Percentiles rank a stretch among this genome's conserved stretches.
phyloP scores from a whole-genome alignment of 2,797 vertebrate species.

The Mionectes olivaceus region DNA sequence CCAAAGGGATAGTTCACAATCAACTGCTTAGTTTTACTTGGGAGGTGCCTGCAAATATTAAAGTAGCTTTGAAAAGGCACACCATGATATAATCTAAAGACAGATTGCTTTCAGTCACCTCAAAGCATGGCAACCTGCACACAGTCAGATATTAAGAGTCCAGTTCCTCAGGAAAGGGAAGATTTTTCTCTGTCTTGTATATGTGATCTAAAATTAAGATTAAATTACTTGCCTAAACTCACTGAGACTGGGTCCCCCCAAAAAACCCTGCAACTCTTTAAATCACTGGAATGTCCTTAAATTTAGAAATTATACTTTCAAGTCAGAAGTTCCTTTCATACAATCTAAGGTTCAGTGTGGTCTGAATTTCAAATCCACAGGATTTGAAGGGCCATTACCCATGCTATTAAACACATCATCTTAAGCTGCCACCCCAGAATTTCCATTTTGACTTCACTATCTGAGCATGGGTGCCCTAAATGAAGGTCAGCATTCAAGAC shows the following conservation, averaged over 20 bases:
- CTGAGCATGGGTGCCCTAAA: not conserved
- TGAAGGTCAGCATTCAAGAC: not conserved
- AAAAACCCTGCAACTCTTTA: not conserved
- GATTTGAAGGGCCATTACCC: accelerated
- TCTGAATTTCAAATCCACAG: not conserved
- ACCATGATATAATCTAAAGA: not conserved
- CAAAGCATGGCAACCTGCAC: not conserved
- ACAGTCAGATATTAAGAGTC: not conserved
- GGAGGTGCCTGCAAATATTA: not conserved
- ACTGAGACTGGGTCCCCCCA: too few relatives aligned
- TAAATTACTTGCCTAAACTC: not conserved
- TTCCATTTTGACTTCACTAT: not conserved
- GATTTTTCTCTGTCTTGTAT: not conserved
- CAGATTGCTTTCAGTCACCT: not conserved
- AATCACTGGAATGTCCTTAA: not conserved
- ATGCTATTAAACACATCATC: not conserved
- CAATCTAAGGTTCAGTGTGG: accelerated
- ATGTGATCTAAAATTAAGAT: not conserved
- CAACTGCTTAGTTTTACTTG: not conserved
- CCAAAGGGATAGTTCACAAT: not conserved
- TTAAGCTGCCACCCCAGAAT: not conserved
- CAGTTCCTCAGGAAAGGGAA: not conserved
- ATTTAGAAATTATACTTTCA: not conserved
- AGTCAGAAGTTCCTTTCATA: not conserved
- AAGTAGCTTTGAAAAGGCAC: not conserved